A percentile compares a stretch with the other conserved stretches of the same genome.
Conservation (phyloP, 1,140 invertebrate genomes). For the Polypedilum pembai region DNA sequence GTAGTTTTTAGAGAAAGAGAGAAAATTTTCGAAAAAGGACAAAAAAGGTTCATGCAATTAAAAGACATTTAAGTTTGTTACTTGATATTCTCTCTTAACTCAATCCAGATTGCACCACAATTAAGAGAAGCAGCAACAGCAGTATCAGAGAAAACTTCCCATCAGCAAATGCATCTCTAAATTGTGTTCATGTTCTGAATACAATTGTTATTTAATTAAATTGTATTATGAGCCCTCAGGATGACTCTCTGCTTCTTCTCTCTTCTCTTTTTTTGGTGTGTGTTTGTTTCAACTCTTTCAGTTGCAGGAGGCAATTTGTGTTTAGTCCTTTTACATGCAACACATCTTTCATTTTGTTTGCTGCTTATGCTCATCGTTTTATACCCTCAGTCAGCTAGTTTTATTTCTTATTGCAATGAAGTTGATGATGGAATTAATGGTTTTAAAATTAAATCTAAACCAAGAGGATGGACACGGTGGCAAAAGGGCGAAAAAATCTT, state of each 20-base stretch:
- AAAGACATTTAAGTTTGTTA: slow-evolving; percentile 20
- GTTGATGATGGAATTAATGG: no score
- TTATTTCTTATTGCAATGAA: not conserved
- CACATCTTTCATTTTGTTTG: no score
- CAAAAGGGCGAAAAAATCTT: no score
- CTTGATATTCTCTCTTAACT: not conserved
- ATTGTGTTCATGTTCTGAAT: not conserved
- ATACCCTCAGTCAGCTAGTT: not conserved
- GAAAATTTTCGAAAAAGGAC: no score
- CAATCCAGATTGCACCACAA: not conserved
- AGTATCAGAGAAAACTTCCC: no score
- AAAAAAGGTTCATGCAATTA: slow-evolving; percentile 28
- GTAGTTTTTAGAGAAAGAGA: no score
- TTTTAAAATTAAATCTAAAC: no score
- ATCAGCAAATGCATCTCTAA: not conserved
- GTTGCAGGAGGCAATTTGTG: not conserved
- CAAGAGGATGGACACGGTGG: no score
- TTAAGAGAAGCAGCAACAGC: no score
- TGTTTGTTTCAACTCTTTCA: slow-evolving; percentile 9
- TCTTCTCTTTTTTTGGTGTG: not conserved
- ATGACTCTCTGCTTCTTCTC: not conserved
- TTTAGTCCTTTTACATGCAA: not conserved
- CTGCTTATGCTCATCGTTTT: no score
- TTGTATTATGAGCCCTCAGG: slow-evolving; percentile 26
- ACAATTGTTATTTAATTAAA: slow-evolving; percentile 23